A percentile compares a stretch with the other conserved stretches of the same genome.
phyloP scores from a whole-genome alignment of 2,888 invertebrate species.

The Cephus spinipes region DNA sequence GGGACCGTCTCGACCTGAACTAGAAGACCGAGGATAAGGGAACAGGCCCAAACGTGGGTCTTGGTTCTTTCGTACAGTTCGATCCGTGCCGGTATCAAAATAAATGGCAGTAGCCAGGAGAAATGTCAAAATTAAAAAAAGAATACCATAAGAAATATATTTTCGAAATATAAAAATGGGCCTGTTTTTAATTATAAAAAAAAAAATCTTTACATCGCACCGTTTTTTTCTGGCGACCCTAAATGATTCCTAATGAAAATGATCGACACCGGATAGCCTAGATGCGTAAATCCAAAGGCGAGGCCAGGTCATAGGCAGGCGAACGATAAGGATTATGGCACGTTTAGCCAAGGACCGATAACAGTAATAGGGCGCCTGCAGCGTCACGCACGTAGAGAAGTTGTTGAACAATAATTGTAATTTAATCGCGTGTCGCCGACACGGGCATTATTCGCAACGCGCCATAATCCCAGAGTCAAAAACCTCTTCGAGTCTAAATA shows the following conservation, averaged over 20 bases:
- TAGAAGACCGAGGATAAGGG: background rate
- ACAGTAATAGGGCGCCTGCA: conserved; percentile 22
- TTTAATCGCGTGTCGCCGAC: conserved; percentile 33
- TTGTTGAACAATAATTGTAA: conserved; percentile 34
- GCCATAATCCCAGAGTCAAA: background rate
- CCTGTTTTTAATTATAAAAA: background rate
- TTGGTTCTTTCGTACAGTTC: background rate
- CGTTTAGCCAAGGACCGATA: conserved; percentile 27
- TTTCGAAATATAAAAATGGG: background rate
- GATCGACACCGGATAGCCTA: background rate
- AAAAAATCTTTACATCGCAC: background rate
- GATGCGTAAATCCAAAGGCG: background rate
- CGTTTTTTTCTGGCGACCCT: background rate
- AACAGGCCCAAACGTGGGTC: background rate
- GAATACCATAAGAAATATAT: background rate
- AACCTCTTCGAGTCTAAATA: background rate
- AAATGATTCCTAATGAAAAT: background rate
- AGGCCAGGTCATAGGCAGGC: background rate
- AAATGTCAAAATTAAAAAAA: background rate
- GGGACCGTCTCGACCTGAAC: background rate
- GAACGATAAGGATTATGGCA: background rate
- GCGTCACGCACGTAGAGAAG: conserved; percentile 20
- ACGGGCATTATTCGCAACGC: conserved; percentile 30
- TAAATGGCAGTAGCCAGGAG: background rate
- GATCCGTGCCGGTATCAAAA: background rate